phyloP scores from a whole-genome alignment of 2,888 invertebrate genomes.

The Leucophora obtusa region DNA sequence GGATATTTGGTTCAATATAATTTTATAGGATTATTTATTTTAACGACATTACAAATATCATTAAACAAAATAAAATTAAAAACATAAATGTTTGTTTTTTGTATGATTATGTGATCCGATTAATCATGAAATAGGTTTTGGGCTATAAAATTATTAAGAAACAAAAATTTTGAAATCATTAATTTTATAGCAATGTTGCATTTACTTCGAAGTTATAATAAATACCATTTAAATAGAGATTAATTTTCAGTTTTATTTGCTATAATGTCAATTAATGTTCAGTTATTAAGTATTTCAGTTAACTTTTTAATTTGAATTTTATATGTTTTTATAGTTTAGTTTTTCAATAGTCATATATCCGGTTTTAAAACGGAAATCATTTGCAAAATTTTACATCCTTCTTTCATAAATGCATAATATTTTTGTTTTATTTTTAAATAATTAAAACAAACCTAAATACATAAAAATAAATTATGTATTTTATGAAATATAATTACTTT shows the following conservation, averaged over 20 bases:
- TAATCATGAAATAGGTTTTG: constrained; percentile 10
- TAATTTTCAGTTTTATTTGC: background rate
- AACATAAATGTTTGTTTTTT: constrained; percentile 16
- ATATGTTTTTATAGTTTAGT: constrained; percentile 39
- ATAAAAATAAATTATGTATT: constrained; percentile 3
- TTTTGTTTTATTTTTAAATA: background rate
- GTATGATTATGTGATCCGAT: constrained; percentile 26
- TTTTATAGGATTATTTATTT: background rate
- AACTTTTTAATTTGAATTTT: background rate
- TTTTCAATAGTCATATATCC: constrained; percentile 63
- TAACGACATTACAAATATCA: constrained; percentile 30
- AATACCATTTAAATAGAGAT: background rate
- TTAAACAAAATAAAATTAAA: background rate
- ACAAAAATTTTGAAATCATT: background rate
- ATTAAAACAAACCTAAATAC: constrained; percentile 8
- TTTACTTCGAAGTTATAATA: background rate
- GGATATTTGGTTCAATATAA: constrained; percentile 7
- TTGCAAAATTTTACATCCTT: constrained; percentile 63
- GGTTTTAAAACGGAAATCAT: constrained; percentile 65
- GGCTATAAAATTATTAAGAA: background rate
- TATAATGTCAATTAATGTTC: constrained; percentile 1
- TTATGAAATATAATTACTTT: background rate
- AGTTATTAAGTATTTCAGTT: background rate
- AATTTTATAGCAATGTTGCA: no score
- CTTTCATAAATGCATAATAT: constrained; percentile 48